Conservation (phyloP, 2,113 vertebrate genomes). For the Ifrita kowaldi region DNA sequence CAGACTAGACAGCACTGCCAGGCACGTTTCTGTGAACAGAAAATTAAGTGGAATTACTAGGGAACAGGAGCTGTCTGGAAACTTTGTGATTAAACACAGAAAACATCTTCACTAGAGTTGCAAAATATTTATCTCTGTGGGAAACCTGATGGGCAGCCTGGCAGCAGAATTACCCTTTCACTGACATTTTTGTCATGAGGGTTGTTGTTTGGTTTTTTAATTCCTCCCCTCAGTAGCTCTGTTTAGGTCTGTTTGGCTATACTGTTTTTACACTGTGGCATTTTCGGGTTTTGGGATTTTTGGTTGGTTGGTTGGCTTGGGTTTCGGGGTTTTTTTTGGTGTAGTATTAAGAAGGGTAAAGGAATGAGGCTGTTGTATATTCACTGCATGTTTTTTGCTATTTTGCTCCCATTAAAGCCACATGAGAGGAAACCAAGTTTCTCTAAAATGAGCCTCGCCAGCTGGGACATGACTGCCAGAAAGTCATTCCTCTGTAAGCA, state of each 20-base stretch:
- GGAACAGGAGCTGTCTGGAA: background rate
- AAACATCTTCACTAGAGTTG: background rate
- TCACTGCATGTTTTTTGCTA: background rate
- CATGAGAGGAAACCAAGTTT: background rate
- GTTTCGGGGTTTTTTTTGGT: background rate
- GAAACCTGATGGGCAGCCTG: background rate
- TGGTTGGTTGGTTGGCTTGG: background rate
- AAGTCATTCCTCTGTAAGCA: background rate
- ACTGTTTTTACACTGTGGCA: background rate
- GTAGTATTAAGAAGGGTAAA: background rate
- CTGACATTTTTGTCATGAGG: background rate
- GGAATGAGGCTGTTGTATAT: background rate
- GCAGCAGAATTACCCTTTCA: background rate
- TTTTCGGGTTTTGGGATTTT: background rate
- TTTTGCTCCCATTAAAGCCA: background rate
- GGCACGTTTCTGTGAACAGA: background rate
- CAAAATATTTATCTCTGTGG: background rate
- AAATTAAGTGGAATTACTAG: background rate
- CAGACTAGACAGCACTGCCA: background rate
- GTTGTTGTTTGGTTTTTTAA: background rate
- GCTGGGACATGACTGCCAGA: fast-evolving
- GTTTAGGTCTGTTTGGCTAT: background rate
- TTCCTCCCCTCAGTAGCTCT: background rate
- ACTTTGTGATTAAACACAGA: background rate
- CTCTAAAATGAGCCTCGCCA: background rate